Percentiles rank a stretch among this genome's conserved stretches.
Evolutionary conservation across 2,797 vertebrate genomes (phyloP).

Genomic region (Gymnoscopelus microlampas): DNA sequence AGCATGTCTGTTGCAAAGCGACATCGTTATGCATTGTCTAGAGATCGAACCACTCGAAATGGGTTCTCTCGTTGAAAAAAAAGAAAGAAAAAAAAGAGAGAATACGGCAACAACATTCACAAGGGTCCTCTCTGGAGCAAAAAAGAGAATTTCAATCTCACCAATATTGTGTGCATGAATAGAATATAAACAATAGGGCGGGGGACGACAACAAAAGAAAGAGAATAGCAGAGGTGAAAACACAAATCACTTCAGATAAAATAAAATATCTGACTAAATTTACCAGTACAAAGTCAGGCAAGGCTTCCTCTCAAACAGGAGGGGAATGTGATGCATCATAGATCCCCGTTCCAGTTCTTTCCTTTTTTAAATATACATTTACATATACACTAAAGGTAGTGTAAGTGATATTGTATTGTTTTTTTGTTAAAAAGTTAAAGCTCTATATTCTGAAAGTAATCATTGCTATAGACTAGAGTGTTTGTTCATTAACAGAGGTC

Average conservation of each 20-base stretch:
- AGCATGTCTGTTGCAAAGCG: slow-evolving; percentile 28
- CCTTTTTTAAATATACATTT: too few relatives aligned
- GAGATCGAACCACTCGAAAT: slow-evolving; percentile 41
- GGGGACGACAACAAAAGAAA: slow-evolving; percentile 18
- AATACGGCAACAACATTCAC: too few relatives aligned
- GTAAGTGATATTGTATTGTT: too few relatives aligned
- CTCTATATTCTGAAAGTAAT: too few relatives aligned
- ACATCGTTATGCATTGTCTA: slow-evolving; percentile 44
- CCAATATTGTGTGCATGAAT: slow-evolving; percentile 44
- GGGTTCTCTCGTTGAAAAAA: too few relatives aligned
- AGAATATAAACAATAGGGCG: slow-evolving; percentile 51
- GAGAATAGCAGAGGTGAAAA: slow-evolving; percentile 11
- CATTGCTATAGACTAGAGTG: too few relatives aligned
- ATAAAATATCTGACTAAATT: slow-evolving; percentile 25
- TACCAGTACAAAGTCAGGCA: slow-evolving; percentile 44
- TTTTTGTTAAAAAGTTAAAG: too few relatives aligned
- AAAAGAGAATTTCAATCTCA: slow-evolving; percentile 44
- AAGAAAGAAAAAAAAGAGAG: too few relatives aligned
- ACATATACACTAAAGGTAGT: too few relatives aligned
- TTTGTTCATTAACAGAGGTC: too few relatives aligned
- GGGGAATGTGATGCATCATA: neutral
- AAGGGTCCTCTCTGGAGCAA: neutral
- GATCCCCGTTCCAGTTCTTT: too few relatives aligned
- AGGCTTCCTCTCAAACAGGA: slow-evolving; percentile 8
- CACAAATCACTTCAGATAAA: too few relatives aligned